These are phyloP conservation scores for Antennarius maculatus DNA, from an alignment of 2,797 vertebrate species.

Conservation along the genomic window DNA sequence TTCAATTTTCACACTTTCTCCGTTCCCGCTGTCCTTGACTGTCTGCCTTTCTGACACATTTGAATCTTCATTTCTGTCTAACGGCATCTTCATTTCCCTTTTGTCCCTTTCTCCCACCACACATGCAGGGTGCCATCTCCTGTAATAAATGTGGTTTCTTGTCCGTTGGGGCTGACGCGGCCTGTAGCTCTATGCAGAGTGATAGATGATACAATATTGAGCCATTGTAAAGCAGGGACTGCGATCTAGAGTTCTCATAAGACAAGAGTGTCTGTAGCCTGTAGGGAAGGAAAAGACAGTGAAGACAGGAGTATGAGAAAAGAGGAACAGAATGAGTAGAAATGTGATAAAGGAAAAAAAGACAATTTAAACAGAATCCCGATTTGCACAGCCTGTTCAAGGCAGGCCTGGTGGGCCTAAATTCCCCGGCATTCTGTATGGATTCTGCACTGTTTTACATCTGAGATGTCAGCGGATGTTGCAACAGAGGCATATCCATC, in stretches of 20 bases:
- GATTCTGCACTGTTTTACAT: too few relatives aligned
- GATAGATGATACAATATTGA: constrained; percentile 80
- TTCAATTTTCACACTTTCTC: not conserved
- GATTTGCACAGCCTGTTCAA: too few relatives aligned
- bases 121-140: constrained; percentile 50
- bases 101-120: constrained; percentile 44
- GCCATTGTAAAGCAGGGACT: constrained; percentile 61
- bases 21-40: not conserved
- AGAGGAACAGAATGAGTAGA: constrained; percentile 10
- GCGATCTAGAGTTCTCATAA: constrained; percentile 79
- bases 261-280: constrained; percentile 59
- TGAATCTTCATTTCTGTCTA: constrained; percentile 46
- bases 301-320: constrained; percentile 27
- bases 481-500: too few relatives aligned
- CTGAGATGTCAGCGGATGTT: too few relatives aligned
- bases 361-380: too few relatives aligned
- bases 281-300: constrained; percentile 54
- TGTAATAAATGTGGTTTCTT: constrained; percentile 70
- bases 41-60: constrained; percentile 29
- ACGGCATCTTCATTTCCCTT: constrained; percentile 39
- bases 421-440: too few relatives aligned
- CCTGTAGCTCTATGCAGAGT: constrained; percentile 72
- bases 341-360: constrained; percentile 33
- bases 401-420: too few relatives aligned
- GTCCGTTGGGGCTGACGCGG: constrained; percentile 62